Evolutionary conservation across 2,113 vertebrate genomes (phyloP).

Genomic region (Indicator indicator): DNA sequence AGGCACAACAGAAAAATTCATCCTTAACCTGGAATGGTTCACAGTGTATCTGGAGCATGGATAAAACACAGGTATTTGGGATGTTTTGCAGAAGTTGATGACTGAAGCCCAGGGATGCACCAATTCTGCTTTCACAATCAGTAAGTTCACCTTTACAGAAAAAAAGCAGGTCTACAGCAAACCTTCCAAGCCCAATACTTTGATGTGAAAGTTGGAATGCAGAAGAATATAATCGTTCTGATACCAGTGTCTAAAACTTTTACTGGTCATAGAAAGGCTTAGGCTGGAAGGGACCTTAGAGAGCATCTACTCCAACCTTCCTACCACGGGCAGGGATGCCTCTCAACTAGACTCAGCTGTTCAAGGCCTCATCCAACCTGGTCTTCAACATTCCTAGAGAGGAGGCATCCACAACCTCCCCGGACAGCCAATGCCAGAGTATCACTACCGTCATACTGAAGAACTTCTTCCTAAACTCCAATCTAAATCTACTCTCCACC

Average conservation of each 20-base stretch:
- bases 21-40: not conserved
- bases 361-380: too few species aligned
- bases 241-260: not conserved
- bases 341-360: too few species aligned
- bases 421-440: too few species aligned
- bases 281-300: too few species aligned
- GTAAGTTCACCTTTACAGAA: not conserved
- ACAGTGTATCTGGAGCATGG: fast-evolving
- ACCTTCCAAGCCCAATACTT: not conserved
- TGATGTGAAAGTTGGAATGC: not conserved
- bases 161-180: not conserved
- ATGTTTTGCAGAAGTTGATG: not conserved
- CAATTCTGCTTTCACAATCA: too few species aligned
- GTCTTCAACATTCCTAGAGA: too few species aligned
- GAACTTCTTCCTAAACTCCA: too few species aligned
- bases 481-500: too few species aligned
- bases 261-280: not conserved
- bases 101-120: fast-evolving
- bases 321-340: too few species aligned
- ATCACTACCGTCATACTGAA: too few species aligned
- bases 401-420: too few species aligned
- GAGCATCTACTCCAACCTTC: too few species aligned
- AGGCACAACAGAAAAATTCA: not conserved
- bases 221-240: not conserved
- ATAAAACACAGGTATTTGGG: not conserved